Evolutionary conservation across 2,113 vertebrate genomes (phyloP), one percentile per base, ranked within the genome.

Genomic region (Siniperca knerii): DNA sequence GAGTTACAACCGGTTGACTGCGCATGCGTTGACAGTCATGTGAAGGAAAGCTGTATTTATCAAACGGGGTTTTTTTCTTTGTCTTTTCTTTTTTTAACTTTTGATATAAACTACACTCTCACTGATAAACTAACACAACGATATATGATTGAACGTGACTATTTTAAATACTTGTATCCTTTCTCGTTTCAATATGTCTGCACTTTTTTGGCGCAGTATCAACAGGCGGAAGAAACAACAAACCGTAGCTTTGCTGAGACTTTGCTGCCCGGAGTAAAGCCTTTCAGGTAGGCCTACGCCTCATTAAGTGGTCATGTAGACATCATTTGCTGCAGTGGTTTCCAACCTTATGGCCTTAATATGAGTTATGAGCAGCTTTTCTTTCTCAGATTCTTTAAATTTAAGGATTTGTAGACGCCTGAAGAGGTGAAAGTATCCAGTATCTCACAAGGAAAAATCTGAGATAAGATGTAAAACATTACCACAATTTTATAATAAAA

Each of bases 11-110:
- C 58, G 42, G 4, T 0, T 0, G 1, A 90, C 69, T 90, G 55
- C 93, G 93, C 93, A 91, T 86, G 93, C 93, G 93, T 13, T 2
- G 2, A 15, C 8, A 46, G 85, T 90, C 80, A 89, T 40, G 87
- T 83, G 88, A 81, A 2, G 23, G 35, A 58, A 67, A 60, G 42
- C 77, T 7, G 50, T 61, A 13, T 66, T 42, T 29, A 23, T 23
- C 1, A 18, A 46, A 11, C 3, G 1, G 11, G 2, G 21, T 67
- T n/a, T 21, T 54, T 35, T 50, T 13, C 50, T 21, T 7, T 13
- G 55, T 44, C 1, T 21, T 79, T 60, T 13, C 1, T 44, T 52
- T 60, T 60, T 0, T 29, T 16, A 12, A 11, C 5, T 29, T 66
- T 72, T 70, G 0, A 48, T 21, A 21, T 3, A 8, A 50, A 50